Evolutionary conservation across 2,113 vertebrate genomes (phyloP).

Genomic region (Oryzias melastigma): DNA sequence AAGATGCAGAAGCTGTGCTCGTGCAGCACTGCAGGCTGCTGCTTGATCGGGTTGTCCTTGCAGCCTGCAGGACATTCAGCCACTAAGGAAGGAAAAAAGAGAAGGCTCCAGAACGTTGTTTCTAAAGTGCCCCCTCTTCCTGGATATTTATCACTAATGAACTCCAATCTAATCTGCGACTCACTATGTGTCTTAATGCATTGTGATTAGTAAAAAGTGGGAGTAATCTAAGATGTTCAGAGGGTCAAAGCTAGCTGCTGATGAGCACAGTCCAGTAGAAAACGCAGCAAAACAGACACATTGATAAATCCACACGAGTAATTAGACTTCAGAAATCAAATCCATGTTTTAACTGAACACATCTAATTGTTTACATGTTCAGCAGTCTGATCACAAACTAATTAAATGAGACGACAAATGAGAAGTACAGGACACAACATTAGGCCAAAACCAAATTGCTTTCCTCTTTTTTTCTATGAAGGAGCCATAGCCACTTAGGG

Average conservation of each 20-base stretch:
- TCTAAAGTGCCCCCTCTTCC: slow-evolving; percentile 25
- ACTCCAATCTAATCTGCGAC: slow-evolving; percentile 39
- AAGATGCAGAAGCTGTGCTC: slow-evolving; percentile 65
- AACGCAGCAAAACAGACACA: slow-evolving; percentile 25
- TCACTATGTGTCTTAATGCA: slow-evolving; percentile 33
- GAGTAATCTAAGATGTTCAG: slow-evolving; percentile 6
- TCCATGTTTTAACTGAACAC: slow-evolving; percentile 38
- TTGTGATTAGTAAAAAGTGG: neutral
- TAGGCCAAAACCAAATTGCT: neutral
- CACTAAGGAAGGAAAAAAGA: slow-evolving; percentile 18
- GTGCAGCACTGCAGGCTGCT: slow-evolving; percentile 46
- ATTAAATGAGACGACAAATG: slow-evolving; percentile 48
- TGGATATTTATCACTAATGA: slow-evolving; percentile 44
- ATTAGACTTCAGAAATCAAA: slow-evolving; percentile 45
- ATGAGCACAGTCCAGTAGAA: slow-evolving; percentile 13
- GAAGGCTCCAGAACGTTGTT: too few relatives aligned
- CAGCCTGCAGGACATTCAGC: slow-evolving; percentile 33
- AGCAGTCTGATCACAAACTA: slow-evolving; percentile 52
- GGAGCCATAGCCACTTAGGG: too few relatives aligned
- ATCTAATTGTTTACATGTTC: slow-evolving; percentile 56
- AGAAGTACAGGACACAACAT: slow-evolving; percentile 30
- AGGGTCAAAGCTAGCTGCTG: slow-evolving; percentile 15
- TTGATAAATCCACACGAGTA: slow-evolving; percentile 13
- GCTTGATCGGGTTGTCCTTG: slow-evolving; percentile 63
- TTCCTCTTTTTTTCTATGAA: neutral